phyloP scores from a whole-genome alignment of 2,888 invertebrate species.

The Macrophya annulata region DNA sequence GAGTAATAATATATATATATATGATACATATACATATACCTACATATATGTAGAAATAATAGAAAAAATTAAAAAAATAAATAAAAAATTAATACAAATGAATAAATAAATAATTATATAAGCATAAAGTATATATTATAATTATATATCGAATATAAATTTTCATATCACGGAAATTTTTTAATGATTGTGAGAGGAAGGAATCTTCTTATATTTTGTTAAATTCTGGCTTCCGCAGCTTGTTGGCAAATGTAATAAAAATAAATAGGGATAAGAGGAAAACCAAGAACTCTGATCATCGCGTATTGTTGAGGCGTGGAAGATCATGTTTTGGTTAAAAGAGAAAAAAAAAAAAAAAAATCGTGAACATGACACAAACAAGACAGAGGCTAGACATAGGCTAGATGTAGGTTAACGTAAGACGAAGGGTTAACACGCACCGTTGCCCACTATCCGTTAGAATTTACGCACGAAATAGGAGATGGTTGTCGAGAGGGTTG shows the following conservation, averaged over 20 bases:
- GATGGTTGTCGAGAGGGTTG: conserved; percentile 20
- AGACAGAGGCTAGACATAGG: conserved; percentile 17
- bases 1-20: neutral
- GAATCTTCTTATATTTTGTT: too few species aligned
- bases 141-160: too few species aligned
- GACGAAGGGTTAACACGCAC: conserved; percentile 44
- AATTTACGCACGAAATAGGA: conserved; percentile 37
- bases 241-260: neutral
- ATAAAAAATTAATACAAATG: neutral
- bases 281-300: neutral
- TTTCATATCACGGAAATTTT: too few species aligned
- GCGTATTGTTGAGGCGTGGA: neutral
- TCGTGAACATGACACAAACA: neutral
- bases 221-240: too few species aligned
- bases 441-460: conserved; percentile 32
- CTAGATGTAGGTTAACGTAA: conserved; percentile 29
- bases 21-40: neutral
- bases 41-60: neutral
- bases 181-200: too few species aligned
- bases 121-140: too few species aligned
- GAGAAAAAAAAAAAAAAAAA: neutral
- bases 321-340: neutral
- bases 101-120: neutral
- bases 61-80: neutral
- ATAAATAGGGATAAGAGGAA: neutral